These are phyloP conservation scores for Sapajus apella DNA, from an alignment of 2,113 vertebrate genomes.

Conservation along the genomic window DNA sequence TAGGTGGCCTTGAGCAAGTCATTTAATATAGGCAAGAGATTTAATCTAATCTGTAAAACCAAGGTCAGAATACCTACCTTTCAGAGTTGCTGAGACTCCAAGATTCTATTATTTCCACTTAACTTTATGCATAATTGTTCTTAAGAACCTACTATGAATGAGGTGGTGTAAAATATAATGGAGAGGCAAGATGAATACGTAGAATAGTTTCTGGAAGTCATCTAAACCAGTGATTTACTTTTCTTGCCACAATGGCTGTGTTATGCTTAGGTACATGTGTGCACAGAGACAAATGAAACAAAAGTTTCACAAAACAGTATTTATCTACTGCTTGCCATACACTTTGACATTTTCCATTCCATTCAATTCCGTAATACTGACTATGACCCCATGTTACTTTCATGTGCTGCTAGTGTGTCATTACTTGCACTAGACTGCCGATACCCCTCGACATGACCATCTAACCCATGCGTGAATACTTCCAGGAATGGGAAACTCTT, in stretches of 20 bases:
- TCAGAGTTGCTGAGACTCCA: neutral
- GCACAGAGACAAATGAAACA: neutral
- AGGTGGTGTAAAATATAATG: neutral
- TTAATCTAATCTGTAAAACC: constrained; percentile 45
- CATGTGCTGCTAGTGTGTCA: neutral
- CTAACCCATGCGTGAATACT: neutral
- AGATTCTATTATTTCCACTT: constrained; percentile 16
- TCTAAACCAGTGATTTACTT: constrained; percentile 6
- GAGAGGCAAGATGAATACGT: neutral
- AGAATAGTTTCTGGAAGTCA: neutral
- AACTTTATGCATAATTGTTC: neutral
- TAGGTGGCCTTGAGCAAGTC: constrained; percentile 23
- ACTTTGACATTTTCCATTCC: neutral
- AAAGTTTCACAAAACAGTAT: neutral
- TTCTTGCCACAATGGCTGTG: neutral
- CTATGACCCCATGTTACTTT: neutral
- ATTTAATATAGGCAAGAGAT: constrained; percentile 2
- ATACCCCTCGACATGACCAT: neutral
- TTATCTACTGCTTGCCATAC: neutral
- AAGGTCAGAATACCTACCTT: neutral
- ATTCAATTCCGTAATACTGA: neutral
- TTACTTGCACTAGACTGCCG: neutral
- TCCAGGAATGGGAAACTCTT: neutral
- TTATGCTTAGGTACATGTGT: neutral
- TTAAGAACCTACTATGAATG: neutral